Percentiles rank a stretch among this genome's conserved stretches.
Conservation (phyloP, 1,140 invertebrate genomes). For the Phymastichus coffea region DNA sequence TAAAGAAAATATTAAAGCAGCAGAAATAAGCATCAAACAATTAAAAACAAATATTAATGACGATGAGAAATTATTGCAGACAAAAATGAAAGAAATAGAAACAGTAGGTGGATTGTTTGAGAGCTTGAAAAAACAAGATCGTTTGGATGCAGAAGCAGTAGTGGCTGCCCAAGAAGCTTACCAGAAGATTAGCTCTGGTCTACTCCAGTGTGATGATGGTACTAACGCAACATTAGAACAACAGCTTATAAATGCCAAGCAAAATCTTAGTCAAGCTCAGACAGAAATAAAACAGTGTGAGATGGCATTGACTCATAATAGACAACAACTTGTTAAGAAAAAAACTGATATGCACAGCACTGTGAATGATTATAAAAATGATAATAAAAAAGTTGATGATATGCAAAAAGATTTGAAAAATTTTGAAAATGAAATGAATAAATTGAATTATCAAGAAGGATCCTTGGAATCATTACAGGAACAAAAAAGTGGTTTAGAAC, state of each 20-base stretch:
- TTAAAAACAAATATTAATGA: conserved; percentile 69
- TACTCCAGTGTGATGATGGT: conserved; percentile 78
- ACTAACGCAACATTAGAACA: conserved; percentile 84
- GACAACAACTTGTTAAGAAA: conserved; percentile 68
- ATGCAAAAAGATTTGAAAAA: conserved; percentile 65
- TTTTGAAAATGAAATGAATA: conserved; percentile 60
- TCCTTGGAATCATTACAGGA: conserved; percentile 61
- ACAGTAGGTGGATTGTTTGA: conserved; percentile 69
- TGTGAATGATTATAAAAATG: conserved; percentile 71
- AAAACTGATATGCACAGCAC: conserved; percentile 70
- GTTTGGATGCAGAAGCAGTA: conserved; percentile 68
- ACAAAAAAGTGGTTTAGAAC: conserved; percentile 55
- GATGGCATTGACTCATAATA: conserved; percentile 74
- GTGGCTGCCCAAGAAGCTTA: conserved; percentile 74
- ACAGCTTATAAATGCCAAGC: conserved; percentile 81
- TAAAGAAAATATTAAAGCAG: conserved; percentile 69
- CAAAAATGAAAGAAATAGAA: conserved; percentile 68
- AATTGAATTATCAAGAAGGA: conserved; percentile 71
- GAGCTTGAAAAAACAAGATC: conserved; percentile 68
- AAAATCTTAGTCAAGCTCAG: conserved; percentile 72
- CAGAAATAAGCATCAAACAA: conserved; percentile 70
- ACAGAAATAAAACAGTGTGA: conserved; percentile 78
- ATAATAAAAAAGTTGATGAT: conserved; percentile 65
- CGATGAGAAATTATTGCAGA: conserved; percentile 66
- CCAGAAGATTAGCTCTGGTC: conserved; percentile 80